Percentiles rank a stretch among this genome's conserved stretches.
These are phyloP conservation scores for Therioaphis trifolii DNA, from an alignment of 2,888 invertebrate species.

Conservation along the genomic window DNA sequence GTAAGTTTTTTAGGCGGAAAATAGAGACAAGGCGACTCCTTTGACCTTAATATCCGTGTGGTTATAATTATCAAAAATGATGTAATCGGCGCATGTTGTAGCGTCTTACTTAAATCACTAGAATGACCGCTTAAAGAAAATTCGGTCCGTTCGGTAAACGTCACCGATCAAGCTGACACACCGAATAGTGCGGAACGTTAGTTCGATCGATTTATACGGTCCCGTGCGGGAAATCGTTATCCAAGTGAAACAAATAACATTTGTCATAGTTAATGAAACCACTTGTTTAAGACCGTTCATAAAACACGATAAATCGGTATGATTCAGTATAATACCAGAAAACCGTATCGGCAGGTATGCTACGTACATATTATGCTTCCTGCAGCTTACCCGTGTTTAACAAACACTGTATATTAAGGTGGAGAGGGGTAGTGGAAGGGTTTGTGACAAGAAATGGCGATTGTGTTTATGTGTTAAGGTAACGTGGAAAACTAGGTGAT, in stretches of 20 bases:
- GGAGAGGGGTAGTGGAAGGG: too few relatives aligned
- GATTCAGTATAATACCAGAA: too few relatives aligned
- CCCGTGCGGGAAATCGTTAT: background rate
- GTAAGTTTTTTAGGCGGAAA: too few relatives aligned
- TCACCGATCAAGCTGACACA: background rate
- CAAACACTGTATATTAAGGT: too few relatives aligned
- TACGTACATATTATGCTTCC: too few relatives aligned
- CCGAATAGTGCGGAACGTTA: background rate
- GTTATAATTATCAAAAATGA: constrained; percentile 23
- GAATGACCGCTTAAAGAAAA: constrained; percentile 32
- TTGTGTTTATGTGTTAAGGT: too few relatives aligned
- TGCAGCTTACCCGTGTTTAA: too few relatives aligned
- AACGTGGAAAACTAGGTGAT: too few relatives aligned
- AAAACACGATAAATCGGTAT: background rate
- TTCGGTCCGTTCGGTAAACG: constrained; percentile 26
- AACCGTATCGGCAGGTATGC: too few relatives aligned
- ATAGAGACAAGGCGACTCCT: constrained; percentile 8
- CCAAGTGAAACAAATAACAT: constrained; percentile 38
- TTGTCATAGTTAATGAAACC: constrained; percentile 45
- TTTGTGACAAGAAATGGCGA: too few relatives aligned
- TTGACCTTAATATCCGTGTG: too few relatives aligned
- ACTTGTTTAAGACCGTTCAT: constrained; percentile 18
- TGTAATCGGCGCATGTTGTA: constrained; percentile 19
- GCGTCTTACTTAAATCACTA: background rate
- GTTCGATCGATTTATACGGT: background rate